Base-by-base conservation (phyloP, 2,888 invertebrate species). In the Leptogaster cylindrica region DNA sequence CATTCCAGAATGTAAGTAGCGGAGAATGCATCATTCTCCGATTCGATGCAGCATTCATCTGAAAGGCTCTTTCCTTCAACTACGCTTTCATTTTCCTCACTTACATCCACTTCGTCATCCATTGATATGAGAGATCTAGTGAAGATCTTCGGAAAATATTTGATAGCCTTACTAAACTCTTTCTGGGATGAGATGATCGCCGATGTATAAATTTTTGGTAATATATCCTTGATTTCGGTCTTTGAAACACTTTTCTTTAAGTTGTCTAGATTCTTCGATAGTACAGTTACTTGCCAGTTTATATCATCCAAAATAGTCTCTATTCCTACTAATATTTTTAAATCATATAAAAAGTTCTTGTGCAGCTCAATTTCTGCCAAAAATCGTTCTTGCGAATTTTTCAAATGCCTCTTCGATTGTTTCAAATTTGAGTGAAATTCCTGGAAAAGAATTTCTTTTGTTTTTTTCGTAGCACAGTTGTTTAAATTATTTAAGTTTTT, bases 221-320 rank as follows among this genome's bases (percentile, higher is more conserved):
- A 33, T n/a, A 25, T 7, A 3, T 23, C 1, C 23, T 36, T 50
- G 14, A 48, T 31, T 18, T 33, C 18, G 0, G 3, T 23, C 2
- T 3, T 2, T 12, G 10, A 2, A 4, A n/a, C 14, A 7, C 50
- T 50, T 16, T 36, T 25, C 12, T 36, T 20, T 6, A 65, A 10
- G 18, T 65, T 65, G 2, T 20, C 12, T 12, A 65, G 12, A 65
- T 65, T 65, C 3, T 3, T 36, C n/a, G 20, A n/a, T 25, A 52
- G 6, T 27, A 52, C n/a, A 18, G 27, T 16, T 8, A 31, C 3
- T 6, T 51, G 4, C 7, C 7, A 27, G 16, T 10, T 65, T 18
- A 65, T 4, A n/a, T 25, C 14, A 6, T 39, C 25, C 6, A 65
- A 3, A 2, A 10, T 14, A 12, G 33, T 16, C 14, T 25, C 12